Percentiles rank a stretch among this genome's conserved stretches.
These are phyloP conservation scores for Dicycla oo DNA, from an alignment of 2,888 invertebrate species.

Conservation along the genomic window DNA sequence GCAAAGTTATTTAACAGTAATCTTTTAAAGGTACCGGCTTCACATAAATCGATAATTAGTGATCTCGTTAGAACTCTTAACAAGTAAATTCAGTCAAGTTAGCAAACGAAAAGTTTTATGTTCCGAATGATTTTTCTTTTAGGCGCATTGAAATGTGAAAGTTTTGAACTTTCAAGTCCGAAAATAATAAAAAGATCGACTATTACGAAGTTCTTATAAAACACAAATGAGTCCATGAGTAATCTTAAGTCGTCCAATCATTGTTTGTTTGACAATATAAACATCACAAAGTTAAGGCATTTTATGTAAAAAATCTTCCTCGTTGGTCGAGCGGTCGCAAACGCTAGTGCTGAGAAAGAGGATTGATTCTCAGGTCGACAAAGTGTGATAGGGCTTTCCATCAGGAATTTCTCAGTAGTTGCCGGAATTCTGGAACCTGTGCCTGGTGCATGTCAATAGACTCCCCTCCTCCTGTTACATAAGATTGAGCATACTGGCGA, in stretches of 20 bases:
- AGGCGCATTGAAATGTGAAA: slow-evolving; percentile 38
- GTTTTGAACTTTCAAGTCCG: neutral
- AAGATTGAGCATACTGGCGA: neutral
- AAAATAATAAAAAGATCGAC: slow-evolving; percentile 10
- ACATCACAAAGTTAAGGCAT: no score
- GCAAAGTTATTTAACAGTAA: slow-evolving; percentile 66
- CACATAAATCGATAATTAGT: slow-evolving; percentile 63
- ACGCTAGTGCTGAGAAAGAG: neutral
- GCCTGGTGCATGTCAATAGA: neutral
- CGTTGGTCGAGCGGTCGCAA: neutral
- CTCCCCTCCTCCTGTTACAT: no score
- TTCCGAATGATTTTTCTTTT: slow-evolving; percentile 38
- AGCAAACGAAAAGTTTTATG: slow-evolving; percentile 51
- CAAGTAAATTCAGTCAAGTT: slow-evolving; percentile 49
- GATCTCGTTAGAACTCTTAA: slow-evolving; percentile 58
- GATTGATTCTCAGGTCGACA: neutral
- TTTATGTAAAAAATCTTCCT: neutral
- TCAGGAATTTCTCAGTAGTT: neutral
- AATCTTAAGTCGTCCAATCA: neutral
- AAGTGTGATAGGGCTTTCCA: neutral
- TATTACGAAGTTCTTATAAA: neutral
- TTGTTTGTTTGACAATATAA: neutral
- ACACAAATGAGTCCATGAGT: neutral
- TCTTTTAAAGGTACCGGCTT: slow-evolving; percentile 61
- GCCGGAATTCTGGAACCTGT: neutral